phyloP scores from a whole-genome alignment of 2,113 vertebrate genomes.

The Myotis lucifugus region DNA sequence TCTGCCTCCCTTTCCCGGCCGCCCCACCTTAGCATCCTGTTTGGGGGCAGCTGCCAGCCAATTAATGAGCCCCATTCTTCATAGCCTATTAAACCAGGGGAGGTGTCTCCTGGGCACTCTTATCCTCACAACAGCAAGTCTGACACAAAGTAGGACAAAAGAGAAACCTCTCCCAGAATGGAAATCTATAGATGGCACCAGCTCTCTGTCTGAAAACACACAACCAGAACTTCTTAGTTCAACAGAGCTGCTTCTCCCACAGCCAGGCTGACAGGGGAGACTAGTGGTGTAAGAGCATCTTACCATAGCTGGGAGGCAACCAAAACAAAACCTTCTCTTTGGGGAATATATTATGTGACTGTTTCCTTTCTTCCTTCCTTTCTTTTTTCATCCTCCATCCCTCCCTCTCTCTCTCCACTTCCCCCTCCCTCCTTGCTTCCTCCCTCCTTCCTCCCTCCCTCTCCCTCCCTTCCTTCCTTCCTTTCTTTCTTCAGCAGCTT shows the following conservation, averaged over 20 bases:
- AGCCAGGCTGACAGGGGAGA: slow-evolving; percentile 24
- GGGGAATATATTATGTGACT: slow-evolving; percentile 12
- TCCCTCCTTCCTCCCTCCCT: neutral
- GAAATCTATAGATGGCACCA: slow-evolving; percentile 73
- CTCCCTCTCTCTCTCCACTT: neutral
- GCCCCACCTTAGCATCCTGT: slow-evolving; percentile 51
- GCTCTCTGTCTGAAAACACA: slow-evolving; percentile 64
- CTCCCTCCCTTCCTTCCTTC: neutral
- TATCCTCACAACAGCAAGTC: slow-evolving; percentile 74
- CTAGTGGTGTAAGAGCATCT: neutral
- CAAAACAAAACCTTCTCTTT: slow-evolving; percentile 50
- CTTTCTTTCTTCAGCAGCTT: too few relatives aligned
- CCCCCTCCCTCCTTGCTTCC: too few relatives aligned
- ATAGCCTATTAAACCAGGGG: slow-evolving; percentile 72
- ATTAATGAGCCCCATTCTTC: slow-evolving; percentile 78
- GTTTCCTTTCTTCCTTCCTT: neutral
- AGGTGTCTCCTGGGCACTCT: slow-evolving; percentile 76
- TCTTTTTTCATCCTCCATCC: neutral
- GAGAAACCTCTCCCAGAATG: slow-evolving; percentile 78
- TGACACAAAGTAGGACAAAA: slow-evolving; percentile 77
- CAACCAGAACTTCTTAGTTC: slow-evolving; percentile 67
- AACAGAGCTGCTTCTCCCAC: slow-evolving; percentile 50
- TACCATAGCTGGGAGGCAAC: slow-evolving; percentile 39
- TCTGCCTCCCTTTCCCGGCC: neutral
- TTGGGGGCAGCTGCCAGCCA: slow-evolving; percentile 71